Conservation (phyloP, 2,113 vertebrate genomes). For the Pelusios castaneus region DNA sequence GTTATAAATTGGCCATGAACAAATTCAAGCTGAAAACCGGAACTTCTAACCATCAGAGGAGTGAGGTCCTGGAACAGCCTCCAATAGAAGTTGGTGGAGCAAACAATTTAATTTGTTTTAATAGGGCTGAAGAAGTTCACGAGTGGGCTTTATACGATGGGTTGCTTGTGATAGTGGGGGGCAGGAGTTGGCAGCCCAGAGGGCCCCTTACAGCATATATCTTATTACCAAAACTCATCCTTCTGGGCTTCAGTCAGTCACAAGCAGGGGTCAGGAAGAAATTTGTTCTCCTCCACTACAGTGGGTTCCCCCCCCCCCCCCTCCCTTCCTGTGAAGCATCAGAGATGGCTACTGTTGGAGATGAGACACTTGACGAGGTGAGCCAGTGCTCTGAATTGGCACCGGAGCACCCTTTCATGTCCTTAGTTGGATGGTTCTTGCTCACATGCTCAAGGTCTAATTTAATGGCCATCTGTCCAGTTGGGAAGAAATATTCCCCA, state of each 20-base stretch:
- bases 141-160: neutral
- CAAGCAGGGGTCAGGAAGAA: neutral
- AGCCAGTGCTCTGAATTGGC: neutral
- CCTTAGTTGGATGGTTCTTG: too few relatives aligned
- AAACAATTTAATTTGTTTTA: neutral
- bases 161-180: neutral
- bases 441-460: too few relatives aligned
- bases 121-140: neutral
- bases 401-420: neutral
- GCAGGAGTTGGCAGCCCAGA: neutral
- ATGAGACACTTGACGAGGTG: neutral
- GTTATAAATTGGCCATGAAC: neutral
- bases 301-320: too few relatives aligned
- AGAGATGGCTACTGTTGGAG: neutral
- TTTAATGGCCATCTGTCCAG: too few relatives aligned
- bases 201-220: neutral
- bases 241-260: neutral
- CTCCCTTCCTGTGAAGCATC: neutral
- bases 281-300: neutral
- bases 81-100: neutral
- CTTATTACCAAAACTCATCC: neutral
- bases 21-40: neutral
- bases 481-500: too few relatives aligned
- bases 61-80: neutral
- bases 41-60: neutral